phyloP scores from a whole-genome alignment of 2,797 vertebrate genomes.

The Neoniphon sammara region DNA sequence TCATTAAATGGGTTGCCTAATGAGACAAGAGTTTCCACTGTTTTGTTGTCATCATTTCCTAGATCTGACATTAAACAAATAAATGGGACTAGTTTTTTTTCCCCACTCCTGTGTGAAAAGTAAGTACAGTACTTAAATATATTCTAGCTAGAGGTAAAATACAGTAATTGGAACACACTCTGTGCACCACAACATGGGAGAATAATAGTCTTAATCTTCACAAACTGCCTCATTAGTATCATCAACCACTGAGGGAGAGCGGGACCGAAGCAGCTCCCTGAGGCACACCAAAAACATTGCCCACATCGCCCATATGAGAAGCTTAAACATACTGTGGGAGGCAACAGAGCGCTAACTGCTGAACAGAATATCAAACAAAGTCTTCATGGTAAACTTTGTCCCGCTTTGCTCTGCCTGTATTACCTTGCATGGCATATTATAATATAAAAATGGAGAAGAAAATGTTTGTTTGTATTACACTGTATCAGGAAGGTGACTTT shows the following conservation, averaged over 20 bases:
- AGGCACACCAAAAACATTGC: slow-evolving; percentile 49
- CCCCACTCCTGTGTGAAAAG: slow-evolving; percentile 2
- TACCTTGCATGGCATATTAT: slow-evolving; percentile 19
- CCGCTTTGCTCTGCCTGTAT: slow-evolving; percentile 44
- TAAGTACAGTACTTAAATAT: slow-evolving; percentile 33
- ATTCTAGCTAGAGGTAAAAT: slow-evolving; percentile 39
- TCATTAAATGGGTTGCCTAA: not conserved
- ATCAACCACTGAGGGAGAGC: slow-evolving; percentile 50
- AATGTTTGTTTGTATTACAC: slow-evolving; percentile 43
- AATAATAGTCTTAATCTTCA: slow-evolving; percentile 56
- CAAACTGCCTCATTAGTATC: slow-evolving; percentile 68
- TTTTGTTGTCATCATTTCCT: not conserved
- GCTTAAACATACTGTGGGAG: slow-evolving; percentile 25
- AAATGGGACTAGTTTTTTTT: not conserved
- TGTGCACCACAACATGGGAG: slow-evolving; percentile 34
- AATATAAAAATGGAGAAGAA: not conserved
- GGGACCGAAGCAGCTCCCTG: slow-evolving; percentile 45
- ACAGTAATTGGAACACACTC: slow-evolving; percentile 37
- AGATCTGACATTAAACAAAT: slow-evolving; percentile 13
- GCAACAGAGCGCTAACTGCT: slow-evolving; percentile 4
- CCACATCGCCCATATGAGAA: slow-evolving; percentile 34
- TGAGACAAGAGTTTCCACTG: not conserved
- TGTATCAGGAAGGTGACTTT: slow-evolving; percentile 47
- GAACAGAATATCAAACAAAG: slow-evolving; percentile 52
- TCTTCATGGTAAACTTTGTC: slow-evolving; percentile 22